Percentiles rank a stretch among this genome's conserved stretches.
phyloP scores from a whole-genome alignment of 2,797 vertebrate species.

The Falco cherrug region DNA sequence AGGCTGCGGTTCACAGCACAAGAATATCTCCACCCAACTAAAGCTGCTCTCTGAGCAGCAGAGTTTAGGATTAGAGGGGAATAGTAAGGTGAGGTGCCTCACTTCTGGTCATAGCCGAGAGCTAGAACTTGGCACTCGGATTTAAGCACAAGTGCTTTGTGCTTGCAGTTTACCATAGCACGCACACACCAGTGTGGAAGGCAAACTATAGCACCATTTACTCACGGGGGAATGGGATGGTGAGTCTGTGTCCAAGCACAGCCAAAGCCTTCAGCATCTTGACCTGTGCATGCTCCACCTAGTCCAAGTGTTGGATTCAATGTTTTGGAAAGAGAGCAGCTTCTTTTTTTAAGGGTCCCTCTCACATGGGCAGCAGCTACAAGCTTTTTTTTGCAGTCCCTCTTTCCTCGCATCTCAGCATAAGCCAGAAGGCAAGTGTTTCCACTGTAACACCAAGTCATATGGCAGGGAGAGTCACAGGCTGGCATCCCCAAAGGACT shows the following conservation, averaged over 20 bases:
- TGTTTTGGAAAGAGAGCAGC: not conserved
- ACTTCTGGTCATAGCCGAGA: not conserved
- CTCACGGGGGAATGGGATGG: not conserved
- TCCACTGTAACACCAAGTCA: not conserved
- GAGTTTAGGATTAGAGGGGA: not conserved
- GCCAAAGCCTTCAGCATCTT: not conserved
- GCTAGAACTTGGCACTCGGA: not conserved
- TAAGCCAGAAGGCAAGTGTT: not conserved
- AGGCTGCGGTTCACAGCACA: not conserved
- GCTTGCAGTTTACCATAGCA: not conserved
- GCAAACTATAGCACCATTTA: not conserved
- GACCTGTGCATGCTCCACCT: fast-evolving
- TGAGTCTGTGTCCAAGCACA: fast-evolving
- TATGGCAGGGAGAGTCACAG: not conserved
- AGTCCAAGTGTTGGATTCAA: not conserved
- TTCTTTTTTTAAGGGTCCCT: not conserved
- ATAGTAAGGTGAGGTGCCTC: not conserved
- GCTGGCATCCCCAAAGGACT: not conserved
- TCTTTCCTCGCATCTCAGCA: not conserved
- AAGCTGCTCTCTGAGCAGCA: not conserved
- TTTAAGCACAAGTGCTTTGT: not conserved
- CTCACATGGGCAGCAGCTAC: not conserved
- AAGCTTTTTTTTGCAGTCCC: not conserved
- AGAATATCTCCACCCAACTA: not conserved
- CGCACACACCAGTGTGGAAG: not conserved